Base-by-base conservation (phyloP, 1,140 invertebrate species). In the Solen grandis region DNA sequence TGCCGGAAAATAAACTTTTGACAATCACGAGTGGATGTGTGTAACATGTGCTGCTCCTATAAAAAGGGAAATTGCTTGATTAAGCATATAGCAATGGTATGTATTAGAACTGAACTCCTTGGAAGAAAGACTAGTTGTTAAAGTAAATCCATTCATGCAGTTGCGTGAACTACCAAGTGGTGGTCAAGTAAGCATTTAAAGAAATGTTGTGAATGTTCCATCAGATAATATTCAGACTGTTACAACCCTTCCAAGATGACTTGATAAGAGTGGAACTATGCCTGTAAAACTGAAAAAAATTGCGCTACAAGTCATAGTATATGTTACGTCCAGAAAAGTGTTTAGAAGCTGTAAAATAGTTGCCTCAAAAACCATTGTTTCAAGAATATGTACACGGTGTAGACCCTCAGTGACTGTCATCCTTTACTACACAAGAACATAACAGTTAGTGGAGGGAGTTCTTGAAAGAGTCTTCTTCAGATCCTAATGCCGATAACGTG, bases 141-240 rank as follows among this genome's bases (percentile, higher is more conserved):
- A 68, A 57, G 5, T 77, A 19, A 82, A 68, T 36, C 52, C 59
- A 22, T 85, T 85, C 46, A 83, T 81, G 72, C 76, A 83, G 62
- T 70, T 85, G 52, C n/a, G n/a, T n/a, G n/a, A n/a, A n/a, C n/a
- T n/a, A n/a, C n/a, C n/a, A n/a, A n/a, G n/a, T n/a, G 35, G 83
- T 22, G 55, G 55, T 27, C 79, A 84, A 68, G n/a, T 59, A 22
- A 55, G 68, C 31, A 52, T 84, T 55, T 27, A 38, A 36, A 74
- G 83, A 33, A 81, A 81, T 81, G 78, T 84, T 66, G 78, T 84
- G 1, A 84, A 82, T 82, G 83, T 84, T 1, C 79, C 73, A 52
- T 46, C 74, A 36, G 73, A 84, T 31, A 69, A 33, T 38, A 46
- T 77, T 29, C 62, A 72, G 27, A 78, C 83, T 29, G 80, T 82